Evolutionary conservation across 2,797 vertebrate genomes (phyloP), one percentile per base, ranked within the genome.

Genomic region (Carcharodon carcharias): DNA sequence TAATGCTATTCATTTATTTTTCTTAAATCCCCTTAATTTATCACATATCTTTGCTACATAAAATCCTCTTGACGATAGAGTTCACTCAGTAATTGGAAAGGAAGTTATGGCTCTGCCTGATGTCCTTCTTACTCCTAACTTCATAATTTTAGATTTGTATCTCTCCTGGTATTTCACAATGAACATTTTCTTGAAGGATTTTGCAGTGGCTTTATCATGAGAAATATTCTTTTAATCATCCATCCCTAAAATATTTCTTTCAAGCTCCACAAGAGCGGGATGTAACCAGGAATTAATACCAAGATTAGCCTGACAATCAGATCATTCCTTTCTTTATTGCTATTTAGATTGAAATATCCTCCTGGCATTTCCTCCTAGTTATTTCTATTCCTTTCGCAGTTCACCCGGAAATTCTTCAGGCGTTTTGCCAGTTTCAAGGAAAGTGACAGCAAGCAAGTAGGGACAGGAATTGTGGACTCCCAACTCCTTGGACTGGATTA

Each of bases 301-400:
- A 58, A 65, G 91, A 65, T 45, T 93, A 93, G 61, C 61, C 61
- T n/a, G n/a, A 23, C 61, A 93, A 93, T 65, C 91, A 45, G 3
- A 65, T 45, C 91, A 93, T 93, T 67, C 91, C 91, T 93, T 93
- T 93, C 91, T 93, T 93, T 95, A 56, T 95, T 95, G 94, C 94
- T 95, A 31, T 95, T 73, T 95, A 21, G 69, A 35, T 56, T 56
- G 69, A 95, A 73, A 95, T 31, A 73, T 73, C 94, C 67, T 61
- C 50, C 45, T 71, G 94, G 94, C 28, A 95, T 95, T 95, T 95
- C 45, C 50, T 35, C 6, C 50, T 31, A 73, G 28, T 95, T 77
- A 95, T 8, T 35, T 73, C 28, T 16, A 73, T 21, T 71, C 56
- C 40, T 3, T 45, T 18, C 50, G 40, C n/a, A 65, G 18, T 45